phyloP scores from a whole-genome alignment of 2,888 invertebrate genomes.

The Pediacus dermestoides region DNA sequence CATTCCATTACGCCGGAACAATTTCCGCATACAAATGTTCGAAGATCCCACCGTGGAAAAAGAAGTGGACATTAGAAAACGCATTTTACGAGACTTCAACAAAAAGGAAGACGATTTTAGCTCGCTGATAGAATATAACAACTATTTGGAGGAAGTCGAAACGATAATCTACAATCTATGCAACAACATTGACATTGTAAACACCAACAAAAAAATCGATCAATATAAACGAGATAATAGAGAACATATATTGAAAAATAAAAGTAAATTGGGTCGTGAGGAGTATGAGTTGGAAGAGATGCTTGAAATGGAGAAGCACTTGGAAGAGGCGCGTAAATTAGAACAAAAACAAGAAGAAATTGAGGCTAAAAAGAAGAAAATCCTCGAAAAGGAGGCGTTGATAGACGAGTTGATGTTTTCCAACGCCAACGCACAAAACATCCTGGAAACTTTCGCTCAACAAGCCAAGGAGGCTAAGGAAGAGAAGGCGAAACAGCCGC shows the following conservation, averaged over 20 bases:
- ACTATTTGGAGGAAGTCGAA: constrained; percentile 95
- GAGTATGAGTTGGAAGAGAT: constrained; percentile 85
- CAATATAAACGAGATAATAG: constrained; percentile 88
- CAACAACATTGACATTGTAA: constrained; percentile 83
- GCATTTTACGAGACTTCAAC: constrained; percentile 86
- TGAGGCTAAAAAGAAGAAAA: constrained; percentile 75
- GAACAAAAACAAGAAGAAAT: constrained; percentile 66
- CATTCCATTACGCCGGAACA: constrained; percentile 80
- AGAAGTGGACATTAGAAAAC: constrained; percentile 91
- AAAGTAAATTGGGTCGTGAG: constrained; percentile 71
- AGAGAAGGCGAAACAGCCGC: constrained; percentile 46
- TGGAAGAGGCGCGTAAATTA: constrained; percentile 68
- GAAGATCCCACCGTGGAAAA: constrained; percentile 97
- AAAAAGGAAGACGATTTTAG: constrained; percentile 93
- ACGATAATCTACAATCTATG: constrained; percentile 85
- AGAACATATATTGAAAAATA: constrained; percentile 77
- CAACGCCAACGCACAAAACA: constrained; percentile 83
- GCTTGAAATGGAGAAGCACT: constrained; percentile 75
- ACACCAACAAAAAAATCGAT: constrained; percentile 86
- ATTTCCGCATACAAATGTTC: constrained; percentile 91
- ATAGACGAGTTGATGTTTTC: constrained; percentile 96
- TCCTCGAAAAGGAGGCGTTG: constrained; percentile 83
- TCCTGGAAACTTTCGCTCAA: constrained; percentile 73
- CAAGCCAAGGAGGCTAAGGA: constrained; percentile 66
- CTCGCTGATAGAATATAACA: constrained; percentile 81